Evolutionary conservation across 2,797 vertebrate species (phyloP).

Genomic region (Halcyon smyrnensis): DNA sequence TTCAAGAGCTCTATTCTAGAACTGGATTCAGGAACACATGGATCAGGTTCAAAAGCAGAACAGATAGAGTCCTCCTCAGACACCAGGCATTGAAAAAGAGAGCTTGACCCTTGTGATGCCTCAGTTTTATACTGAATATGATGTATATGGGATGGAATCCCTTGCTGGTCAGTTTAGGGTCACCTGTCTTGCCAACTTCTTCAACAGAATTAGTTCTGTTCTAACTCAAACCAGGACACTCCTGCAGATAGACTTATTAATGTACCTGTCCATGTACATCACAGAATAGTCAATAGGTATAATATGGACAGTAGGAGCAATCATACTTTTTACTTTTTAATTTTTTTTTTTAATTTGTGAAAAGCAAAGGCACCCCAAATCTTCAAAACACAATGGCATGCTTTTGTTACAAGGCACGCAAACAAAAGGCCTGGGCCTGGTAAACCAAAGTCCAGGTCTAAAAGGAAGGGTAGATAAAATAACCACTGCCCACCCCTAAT

Average conservation of each 20-base stretch:
- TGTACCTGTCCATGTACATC: not conserved
- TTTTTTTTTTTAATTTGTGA: not conserved
- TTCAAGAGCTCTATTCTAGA: too few relatives aligned
- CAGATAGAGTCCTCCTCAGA: too few relatives aligned
- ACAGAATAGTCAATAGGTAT: not conserved
- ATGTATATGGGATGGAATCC: too few relatives aligned
- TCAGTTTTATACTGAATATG: too few relatives aligned
- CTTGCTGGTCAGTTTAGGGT: too few relatives aligned
- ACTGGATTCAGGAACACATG: too few relatives aligned
- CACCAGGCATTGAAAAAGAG: too few relatives aligned
- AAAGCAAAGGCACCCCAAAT: not conserved
- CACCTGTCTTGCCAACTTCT: too few relatives aligned
- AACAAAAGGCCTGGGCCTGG: not conserved
- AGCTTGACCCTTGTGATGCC: too few relatives aligned
- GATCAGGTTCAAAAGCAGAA: too few relatives aligned
- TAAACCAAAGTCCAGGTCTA: not conserved
- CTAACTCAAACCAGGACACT: too few relatives aligned
- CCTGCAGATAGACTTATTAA: not conserved
- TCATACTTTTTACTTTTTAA: not conserved
- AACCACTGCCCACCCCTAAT: not conserved
- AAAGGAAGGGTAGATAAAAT: not conserved
- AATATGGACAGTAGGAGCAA: not conserved
- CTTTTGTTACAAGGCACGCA: not conserved
- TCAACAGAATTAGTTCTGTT: too few relatives aligned
- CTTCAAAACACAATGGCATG: not conserved